Base-by-base conservation (phyloP, 2,888 invertebrate genomes). In the Eretmocerus hayati region DNA sequence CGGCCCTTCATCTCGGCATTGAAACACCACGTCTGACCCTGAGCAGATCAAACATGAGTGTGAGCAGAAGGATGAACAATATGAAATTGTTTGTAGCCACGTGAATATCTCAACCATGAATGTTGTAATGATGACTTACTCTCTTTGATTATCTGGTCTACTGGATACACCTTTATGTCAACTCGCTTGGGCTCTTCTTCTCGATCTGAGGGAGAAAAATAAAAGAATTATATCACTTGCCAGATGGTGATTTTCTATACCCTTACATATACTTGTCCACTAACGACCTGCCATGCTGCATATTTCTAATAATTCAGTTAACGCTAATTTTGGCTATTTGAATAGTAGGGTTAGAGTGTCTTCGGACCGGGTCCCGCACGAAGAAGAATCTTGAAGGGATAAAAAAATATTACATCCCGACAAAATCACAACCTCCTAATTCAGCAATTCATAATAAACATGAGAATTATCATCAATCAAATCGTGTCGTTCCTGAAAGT, bases 21-120 rank as follows among this genome's bases (percentile, higher is more conserved):
- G 87, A 78, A 94, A 90, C 30, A 92, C 90, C 32, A 93, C 93
- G 72, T 93, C 92, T 35, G 88, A 85, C 71, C 89, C 94, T 91
- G 55, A 40, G 46, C 31, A 44, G 2, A 26, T 37, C 15, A 20
- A 46, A 20, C 20, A 21, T 23, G 19, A 26, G 16, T 18, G 33
- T 30, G 20, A 21, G 15, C 15, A 21, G 20, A 36, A 36, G 32
- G 37, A 41, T 16, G 23, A 42, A 36, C 42, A 35, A 20, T 42
- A n/a, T n/a, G n/a, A n/a, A n/a, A n/a, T n/a, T n/a, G n/a, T n/a
- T n/a, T n/a, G n/a, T n/a, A n/a, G n/a, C n/a, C n/a, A n/a, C n/a
- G n/a, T n/a, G n/a, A n/a, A n/a, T n/a, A n/a, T n/a, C n/a, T n/a
- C n/a, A n/a, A n/a, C n/a, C n/a, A n/a, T n/a, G n/a, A n/a, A n/a